Conservation (phyloP, 1,140 invertebrate species). For the Pseudomyrmex dendroicus region DNA sequence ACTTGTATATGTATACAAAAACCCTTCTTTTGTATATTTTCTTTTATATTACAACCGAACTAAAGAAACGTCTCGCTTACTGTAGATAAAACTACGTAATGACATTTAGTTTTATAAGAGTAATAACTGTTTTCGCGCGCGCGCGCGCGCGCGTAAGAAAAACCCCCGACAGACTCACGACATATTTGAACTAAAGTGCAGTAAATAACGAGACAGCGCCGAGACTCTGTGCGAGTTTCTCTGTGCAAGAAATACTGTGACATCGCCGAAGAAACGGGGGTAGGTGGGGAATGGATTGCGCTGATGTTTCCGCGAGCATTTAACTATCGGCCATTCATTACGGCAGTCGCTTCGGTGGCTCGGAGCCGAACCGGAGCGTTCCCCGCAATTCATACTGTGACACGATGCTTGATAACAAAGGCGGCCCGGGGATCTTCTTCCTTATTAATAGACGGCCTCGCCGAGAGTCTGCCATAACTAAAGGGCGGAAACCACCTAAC, state of each 20-base stretch:
- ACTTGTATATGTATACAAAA: not conserved
- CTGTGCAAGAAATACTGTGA: constrained; percentile 11
- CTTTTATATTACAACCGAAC: not conserved
- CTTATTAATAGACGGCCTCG: constrained; percentile 62
- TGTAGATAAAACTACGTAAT: not conserved
- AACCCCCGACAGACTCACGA: not conserved
- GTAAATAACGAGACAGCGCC: constrained; percentile 1
- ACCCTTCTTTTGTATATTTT: not conserved
- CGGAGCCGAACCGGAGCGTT: constrained; percentile 53
- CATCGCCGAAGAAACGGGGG: not conserved
- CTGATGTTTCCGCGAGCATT: constrained; percentile 36
- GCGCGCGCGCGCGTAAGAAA: too few relatives aligned
- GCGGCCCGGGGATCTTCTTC: constrained; percentile 25
- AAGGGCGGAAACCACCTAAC: constrained; percentile 29
- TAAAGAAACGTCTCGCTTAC: too few relatives aligned
- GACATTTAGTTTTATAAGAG: constrained; percentile 4
- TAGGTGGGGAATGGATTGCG: not conserved
- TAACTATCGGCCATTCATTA: constrained; percentile 62
- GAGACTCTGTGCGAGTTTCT: not conserved
- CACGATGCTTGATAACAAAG: constrained; percentile 62
- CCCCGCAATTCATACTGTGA: constrained; percentile 43
- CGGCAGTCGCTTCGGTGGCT: constrained; percentile 10
- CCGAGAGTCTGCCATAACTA: not conserved
- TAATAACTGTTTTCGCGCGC: not conserved
- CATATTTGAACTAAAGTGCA: not conserved